Evolutionary conservation across 1,140 invertebrate species (phyloP), one percentile per base, ranked within the genome.

Genomic region (Scaptomyza pallida): DNA sequence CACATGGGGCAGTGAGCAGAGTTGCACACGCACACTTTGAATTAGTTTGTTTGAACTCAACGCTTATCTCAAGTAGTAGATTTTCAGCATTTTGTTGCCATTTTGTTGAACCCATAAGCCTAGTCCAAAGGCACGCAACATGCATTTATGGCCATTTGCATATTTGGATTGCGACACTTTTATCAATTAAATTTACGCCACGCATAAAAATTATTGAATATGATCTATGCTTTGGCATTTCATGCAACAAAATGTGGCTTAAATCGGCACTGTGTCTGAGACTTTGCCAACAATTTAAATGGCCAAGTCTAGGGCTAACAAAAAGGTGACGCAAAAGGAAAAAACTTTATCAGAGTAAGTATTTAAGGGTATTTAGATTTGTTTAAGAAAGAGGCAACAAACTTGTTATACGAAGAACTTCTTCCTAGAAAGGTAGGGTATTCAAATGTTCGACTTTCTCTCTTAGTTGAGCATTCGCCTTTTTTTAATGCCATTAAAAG

Each of bases 401-500:
- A 1, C 10, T 5, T 1, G 13, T 13, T 5, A 16, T 13, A 15
- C n/a, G n/a, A n/a, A n/a, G 0, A n/a, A 13, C 5, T 13, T 40
- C 15, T 40, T 5, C 0, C 37, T 13, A 40, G 12, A 40, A 1
- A 5, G 1, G 5, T n/a, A 51, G 48, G 9, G 48, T 35, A 54
- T 54, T 41, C 15, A n/a, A 1, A 9, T 12, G 12, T 40, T 55
- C 52, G 52, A 2, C 8, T n/a, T 8, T 37, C 9, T n/a, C 9
- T 37, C 9, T 6, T 6, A 2, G 8, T 0, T 15, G 4, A 5
- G 10, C 9, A 26, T 40, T 26, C 37, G 21, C 23, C 6, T 59
- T 23, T 60, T 51, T 52, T 51, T 90, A 89, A 90, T 89, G 78
- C 77, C 81, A 90, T 90, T 90, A 90, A 90, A 90, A 90, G 72